Percentiles rank a stretch among this genome's conserved stretches.
Conservation (phyloP, 2,113 vertebrate genomes). For the Oryzias woworae region DNA sequence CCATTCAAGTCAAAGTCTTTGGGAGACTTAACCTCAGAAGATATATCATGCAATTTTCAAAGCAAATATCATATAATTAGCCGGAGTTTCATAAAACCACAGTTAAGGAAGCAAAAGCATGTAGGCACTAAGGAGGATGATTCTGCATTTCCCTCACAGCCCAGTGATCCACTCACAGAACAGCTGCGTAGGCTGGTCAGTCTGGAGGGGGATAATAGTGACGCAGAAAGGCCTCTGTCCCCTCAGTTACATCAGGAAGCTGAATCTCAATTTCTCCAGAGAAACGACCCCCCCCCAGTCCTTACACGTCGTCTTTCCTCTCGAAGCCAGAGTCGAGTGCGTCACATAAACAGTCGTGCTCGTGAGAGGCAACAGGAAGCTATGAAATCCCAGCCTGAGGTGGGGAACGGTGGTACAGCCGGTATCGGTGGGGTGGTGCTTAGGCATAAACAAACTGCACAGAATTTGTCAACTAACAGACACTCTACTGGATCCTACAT, state of each 20-base stretch:
- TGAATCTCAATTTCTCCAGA: conserved; percentile 2
- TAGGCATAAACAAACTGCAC: conserved; percentile 76
- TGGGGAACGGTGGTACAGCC: conserved; percentile 14
- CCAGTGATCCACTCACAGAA: conserved; percentile 85
- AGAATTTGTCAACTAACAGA: conserved; percentile 77
- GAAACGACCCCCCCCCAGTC: conserved; percentile 74
- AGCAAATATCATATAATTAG: conserved; percentile 97
- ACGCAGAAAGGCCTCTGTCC: conserved; percentile 21
- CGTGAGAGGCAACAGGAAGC: conserved; percentile 92
- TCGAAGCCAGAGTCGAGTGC: conserved; percentile 93
- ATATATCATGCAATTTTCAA: conserved; percentile 95
- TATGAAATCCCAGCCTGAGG: conserved; percentile 70
- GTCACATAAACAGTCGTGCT: conserved; percentile 93
- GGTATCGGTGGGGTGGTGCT: conserved; percentile 78
- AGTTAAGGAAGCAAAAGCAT: conserved; percentile 75
- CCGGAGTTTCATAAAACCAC: conserved; percentile 86
- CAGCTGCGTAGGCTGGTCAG: conserved; percentile 89
- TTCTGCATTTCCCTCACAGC: conserved; percentile 62
- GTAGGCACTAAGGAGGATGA: conserved; percentile 33
- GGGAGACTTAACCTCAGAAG: conserved; percentile 95
- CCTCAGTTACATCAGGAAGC: conserved; percentile 20
- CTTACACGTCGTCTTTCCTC: conserved; percentile 91
- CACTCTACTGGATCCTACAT: conserved; percentile 97
- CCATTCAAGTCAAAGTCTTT: conserved; percentile 95
- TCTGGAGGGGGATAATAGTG: conserved; percentile 83